These are phyloP conservation scores for Melipona beecheii DNA, from an alignment of 2,888 invertebrate genomes.

Conservation along the genomic window DNA sequence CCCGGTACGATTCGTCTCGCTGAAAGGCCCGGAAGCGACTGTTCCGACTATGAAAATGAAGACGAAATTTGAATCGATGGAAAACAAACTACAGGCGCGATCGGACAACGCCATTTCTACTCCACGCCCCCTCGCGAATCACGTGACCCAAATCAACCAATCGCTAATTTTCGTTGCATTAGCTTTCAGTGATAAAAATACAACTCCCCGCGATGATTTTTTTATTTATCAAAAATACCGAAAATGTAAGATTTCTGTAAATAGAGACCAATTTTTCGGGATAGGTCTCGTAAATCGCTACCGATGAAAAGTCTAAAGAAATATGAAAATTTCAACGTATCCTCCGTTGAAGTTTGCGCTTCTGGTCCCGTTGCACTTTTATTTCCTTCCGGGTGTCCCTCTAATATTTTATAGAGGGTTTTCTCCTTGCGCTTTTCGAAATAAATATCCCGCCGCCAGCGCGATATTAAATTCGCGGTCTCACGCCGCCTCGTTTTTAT, in stretches of 20 bases:
- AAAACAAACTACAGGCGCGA: too few species aligned
- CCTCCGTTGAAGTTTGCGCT: conserved; percentile 14
- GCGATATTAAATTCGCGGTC: conserved; percentile 51
- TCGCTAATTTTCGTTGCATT: too few species aligned
- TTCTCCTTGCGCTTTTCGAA: conserved; percentile 21
- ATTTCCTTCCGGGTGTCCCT: conserved; percentile 17
- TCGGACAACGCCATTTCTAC: too few species aligned
- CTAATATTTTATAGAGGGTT: conserved; percentile 34
- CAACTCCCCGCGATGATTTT: not conserved
- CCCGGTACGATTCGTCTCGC: too few species aligned
- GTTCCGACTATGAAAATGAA: too few species aligned
- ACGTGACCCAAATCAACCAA: too few species aligned
- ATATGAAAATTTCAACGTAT: conserved; percentile 48
- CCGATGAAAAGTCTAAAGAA: conserved; percentile 10
- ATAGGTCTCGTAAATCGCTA: conserved; percentile 22
- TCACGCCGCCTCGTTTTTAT: conserved; percentile 8
- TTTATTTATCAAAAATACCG: not conserved
- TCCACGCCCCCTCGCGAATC: too few species aligned
- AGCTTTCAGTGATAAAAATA: too few species aligned
- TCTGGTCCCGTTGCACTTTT: conserved; percentile 17
- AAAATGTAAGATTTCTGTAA: not conserved
- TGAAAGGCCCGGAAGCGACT: too few species aligned
- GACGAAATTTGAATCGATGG: too few species aligned
- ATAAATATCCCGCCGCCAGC: conserved; percentile 32
- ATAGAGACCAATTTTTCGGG: not conserved